Evolutionary conservation across 2,797 vertebrate species (phyloP).

Genomic region (Artibeus lituratus): DNA sequence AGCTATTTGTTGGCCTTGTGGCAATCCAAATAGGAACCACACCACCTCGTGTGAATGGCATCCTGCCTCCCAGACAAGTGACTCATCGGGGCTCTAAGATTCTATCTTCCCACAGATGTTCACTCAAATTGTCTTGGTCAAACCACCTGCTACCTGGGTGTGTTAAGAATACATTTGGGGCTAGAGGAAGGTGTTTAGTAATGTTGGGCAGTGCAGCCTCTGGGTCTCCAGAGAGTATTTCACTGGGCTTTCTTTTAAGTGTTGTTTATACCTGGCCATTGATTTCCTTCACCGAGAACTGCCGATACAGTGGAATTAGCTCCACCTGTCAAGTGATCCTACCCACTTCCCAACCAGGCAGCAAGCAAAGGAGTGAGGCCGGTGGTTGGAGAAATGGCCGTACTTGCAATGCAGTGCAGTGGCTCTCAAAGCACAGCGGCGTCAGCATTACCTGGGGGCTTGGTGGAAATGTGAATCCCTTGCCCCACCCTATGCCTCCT

Average conservation of each 20-base stretch:
- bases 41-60: background rate
- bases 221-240: constrained; percentile 28
- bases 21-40: background rate
- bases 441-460: background rate
- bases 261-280: constrained; percentile 16
- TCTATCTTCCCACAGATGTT: background rate
- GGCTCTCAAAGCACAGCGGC: fast-evolving
- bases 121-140: background rate
- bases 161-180: background rate
- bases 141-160: background rate
- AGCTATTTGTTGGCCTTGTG: background rate
- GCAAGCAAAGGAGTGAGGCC: background rate
- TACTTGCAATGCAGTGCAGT: background rate
- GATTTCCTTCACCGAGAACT: constrained; percentile 57
- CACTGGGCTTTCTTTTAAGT: constrained; percentile 2
- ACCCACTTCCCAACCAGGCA: background rate
- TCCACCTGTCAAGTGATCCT: background rate
- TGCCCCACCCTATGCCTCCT: background rate
- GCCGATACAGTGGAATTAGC: constrained; percentile 37
- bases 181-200: background rate
- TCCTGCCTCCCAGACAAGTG: constrained; percentile 2
- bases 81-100: background rate
- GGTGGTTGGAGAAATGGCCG: background rate
- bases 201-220: background rate
- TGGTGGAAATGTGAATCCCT: background rate